A percentile compares a stretch with the other conserved stretches of the same genome.
phyloP scores from a whole-genome alignment of 2,113 vertebrate species.

The Leiothrix lutea region DNA sequence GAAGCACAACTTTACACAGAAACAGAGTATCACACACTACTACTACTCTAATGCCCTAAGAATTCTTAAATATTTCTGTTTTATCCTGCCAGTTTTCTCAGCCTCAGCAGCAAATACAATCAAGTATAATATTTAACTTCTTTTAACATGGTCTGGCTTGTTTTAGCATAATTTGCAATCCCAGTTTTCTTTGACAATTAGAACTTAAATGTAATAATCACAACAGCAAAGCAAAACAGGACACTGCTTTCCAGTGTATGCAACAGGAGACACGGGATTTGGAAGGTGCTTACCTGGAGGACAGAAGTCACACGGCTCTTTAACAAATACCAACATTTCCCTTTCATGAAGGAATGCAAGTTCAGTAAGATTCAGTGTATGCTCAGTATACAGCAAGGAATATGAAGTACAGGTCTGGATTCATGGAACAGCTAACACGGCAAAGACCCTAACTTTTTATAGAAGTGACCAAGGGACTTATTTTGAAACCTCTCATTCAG shows the following conservation, averaged over 20 bases:
- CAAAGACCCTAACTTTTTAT: not conserved
- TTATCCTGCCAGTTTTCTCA: not conserved
- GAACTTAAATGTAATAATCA: not conserved
- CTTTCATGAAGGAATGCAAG: not conserved
- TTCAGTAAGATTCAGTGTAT: not conserved
- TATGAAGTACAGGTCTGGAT: not conserved
- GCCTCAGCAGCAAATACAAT: not conserved
- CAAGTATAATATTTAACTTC: not conserved
- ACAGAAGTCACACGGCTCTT: conserved; percentile 20
- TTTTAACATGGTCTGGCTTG: not conserved
- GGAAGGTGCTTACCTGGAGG: conserved; percentile 22
- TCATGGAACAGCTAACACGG: not conserved
- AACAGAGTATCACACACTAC: not conserved
- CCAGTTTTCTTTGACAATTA: conserved; percentile 56
- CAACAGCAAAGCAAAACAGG: conserved; percentile 16
- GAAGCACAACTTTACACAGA: not conserved
- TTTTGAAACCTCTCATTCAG: not conserved
- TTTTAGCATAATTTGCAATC: not conserved
- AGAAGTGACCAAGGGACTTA: not conserved
- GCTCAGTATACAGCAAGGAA: not conserved
- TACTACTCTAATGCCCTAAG: not conserved
- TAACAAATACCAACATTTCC: not conserved
- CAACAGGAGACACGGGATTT: not conserved
- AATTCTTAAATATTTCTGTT: not conserved
- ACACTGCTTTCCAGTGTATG: conserved; percentile 1